These are phyloP conservation scores for Chamaetylas fuelleborni DNA, from an alignment of 2,113 vertebrate species.

Conservation along the genomic window DNA sequence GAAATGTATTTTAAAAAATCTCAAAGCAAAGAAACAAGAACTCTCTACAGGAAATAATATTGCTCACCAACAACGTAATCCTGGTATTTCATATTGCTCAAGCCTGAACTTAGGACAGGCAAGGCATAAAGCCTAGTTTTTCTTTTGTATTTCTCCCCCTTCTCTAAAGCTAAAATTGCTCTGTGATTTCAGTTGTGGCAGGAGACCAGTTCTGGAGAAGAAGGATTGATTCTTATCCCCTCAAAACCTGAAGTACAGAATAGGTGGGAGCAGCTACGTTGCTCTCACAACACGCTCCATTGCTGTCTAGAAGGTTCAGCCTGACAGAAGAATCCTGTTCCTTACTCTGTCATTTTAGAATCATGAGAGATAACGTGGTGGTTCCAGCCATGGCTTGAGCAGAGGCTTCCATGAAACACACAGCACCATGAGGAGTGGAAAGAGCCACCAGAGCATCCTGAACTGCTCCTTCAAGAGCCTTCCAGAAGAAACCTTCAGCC, in stretches of 20 bases:
- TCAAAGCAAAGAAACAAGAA: neutral
- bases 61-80: neutral
- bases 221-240: neutral
- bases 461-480: neutral
- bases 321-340: neutral
- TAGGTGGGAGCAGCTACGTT: neutral
- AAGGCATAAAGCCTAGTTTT: neutral
- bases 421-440: neutral
- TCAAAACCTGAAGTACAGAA: neutral
- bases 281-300: rapidly evolving
- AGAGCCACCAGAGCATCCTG: neutral
- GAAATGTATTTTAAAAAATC: neutral
- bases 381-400: neutral
- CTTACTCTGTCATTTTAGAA: neutral
- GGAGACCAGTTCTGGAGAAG: neutral
- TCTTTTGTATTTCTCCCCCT: neutral
- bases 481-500: neutral
- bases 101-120: neutral
- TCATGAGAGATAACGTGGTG: rapidly evolving
- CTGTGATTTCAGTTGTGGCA: neutral
- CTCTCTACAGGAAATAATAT: neutral
- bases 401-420: neutral
- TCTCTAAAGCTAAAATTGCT: neutral
- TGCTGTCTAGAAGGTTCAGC: neutral
- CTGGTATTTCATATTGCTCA: neutral